phyloP scores from a whole-genome alignment of 2,888 invertebrate genomes.

The Mimas tiliae region DNA sequence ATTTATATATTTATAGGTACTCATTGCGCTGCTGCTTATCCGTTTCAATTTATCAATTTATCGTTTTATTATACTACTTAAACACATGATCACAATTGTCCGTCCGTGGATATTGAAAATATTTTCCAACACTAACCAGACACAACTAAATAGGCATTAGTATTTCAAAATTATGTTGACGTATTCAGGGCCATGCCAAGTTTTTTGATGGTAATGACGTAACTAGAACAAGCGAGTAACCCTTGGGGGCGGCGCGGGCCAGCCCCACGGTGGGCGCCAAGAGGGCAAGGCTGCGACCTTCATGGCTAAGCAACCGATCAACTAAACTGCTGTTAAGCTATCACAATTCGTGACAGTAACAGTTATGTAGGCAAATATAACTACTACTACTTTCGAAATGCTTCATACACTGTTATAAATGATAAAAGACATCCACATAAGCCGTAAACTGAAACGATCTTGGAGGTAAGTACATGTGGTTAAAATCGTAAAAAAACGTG shows the following conservation, averaged over 20 bases:
- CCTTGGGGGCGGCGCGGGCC: conserved; percentile 42
- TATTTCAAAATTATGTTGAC: conserved; percentile 23
- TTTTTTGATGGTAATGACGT: conserved; percentile 52
- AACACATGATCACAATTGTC: too few species aligned
- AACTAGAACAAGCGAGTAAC: conserved; percentile 52
- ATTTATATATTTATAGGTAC: too few species aligned
- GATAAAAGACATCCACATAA: background rate
- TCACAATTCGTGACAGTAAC: background rate
- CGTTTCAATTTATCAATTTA: background rate
- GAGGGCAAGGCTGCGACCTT: conserved; percentile 64
- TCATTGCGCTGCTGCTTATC: background rate
- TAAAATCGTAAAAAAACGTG: background rate
- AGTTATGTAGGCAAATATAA: background rate
- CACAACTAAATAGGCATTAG: conserved; percentile 1
- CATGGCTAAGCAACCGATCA: conserved; percentile 30
- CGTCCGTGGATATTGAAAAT: background rate
- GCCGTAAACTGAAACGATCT: background rate
- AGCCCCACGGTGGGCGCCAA: conserved; percentile 56
- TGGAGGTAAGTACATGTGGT: background rate
- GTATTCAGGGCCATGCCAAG: conserved; percentile 40
- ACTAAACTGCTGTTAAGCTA: background rate
- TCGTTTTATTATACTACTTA: too few species aligned
- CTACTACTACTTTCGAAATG: background rate
- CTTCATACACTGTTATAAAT: background rate
- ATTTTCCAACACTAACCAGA: conserved; percentile 2